Evolutionary conservation across 2,797 vertebrate genomes (phyloP), one percentile per base, ranked within the genome.

Genomic region (Phrynocephalus vlangalii): DNA sequence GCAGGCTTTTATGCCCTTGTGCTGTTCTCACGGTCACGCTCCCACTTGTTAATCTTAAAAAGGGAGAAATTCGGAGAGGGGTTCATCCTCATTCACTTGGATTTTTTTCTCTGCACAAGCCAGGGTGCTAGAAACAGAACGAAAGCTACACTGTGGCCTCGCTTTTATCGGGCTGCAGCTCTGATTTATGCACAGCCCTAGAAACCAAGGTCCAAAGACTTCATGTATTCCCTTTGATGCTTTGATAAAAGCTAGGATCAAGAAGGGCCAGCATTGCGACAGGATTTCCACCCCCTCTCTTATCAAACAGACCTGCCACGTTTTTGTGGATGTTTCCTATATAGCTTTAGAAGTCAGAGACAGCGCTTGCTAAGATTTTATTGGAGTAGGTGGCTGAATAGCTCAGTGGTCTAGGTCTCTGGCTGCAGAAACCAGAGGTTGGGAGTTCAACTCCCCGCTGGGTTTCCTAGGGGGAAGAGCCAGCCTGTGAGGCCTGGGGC

Each of bases 201-300:
- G 72, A 85, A 33, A 13, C 0, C 0, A 89, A 87, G 76, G 60
- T 56, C 24, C 77, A 15, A 28, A 0, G 70, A 84, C 9, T 70
- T 89, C 56, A 88, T 89, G 85, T 81, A 89, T 84, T 91, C 89
- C 70, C 20, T 91, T 85, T 91, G 89, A 92, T 91, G 75, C 85
- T 90, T 89, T 79, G 28, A 60, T 92, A 73, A 82, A 6, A 79
- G 4, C 66, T 86, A 73, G 82, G 72, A 20, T 91, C 80, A 89
- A 91, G 83, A 2, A 2, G 10, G 48, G 26, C 44, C 20, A 1
- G 4, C 2, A 72, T 91, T 67, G 0, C 0, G 9, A 15, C 16
- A n/a, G 73, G 76, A 24, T 2, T 63, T 3, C 33, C 73, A 22
- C 44, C 15, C 7, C 80, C 87, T 18, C 4, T 67, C 38, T 7